Percentiles rank a stretch among this genome's conserved stretches.
phyloP scores from a whole-genome alignment of 92 coral and sea anemone species.

The Metridium senile region DNA sequence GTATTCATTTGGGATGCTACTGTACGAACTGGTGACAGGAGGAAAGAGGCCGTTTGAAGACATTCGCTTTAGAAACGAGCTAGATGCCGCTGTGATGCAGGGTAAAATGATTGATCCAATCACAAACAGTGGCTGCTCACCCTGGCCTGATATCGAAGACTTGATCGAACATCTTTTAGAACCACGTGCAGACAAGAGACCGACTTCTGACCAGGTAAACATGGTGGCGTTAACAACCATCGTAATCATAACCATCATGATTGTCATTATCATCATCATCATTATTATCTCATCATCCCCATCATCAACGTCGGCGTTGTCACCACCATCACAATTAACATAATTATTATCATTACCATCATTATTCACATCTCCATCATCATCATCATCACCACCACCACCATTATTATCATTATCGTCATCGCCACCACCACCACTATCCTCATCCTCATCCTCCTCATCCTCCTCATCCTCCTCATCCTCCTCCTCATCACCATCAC shows the following conservation, averaged over 20 bases:
- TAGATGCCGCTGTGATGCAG: constrained; percentile 91
- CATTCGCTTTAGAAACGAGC: constrained; percentile 84
- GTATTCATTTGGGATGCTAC: constrained; percentile 95
- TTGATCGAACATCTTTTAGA: constrained; percentile 83
- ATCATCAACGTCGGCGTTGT: neutral
- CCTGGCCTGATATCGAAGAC: constrained; percentile 97
- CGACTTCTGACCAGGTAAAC: constrained; percentile 91
- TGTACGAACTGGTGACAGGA: constrained; percentile 94
- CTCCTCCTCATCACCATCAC: neutral
- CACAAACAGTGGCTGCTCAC: constrained; percentile 73
- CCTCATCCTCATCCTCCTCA: neutral
- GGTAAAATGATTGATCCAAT: constrained; percentile 94
- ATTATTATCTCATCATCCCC: neutral
- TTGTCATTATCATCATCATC: neutral
- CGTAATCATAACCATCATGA: neutral
- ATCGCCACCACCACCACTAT: too few species aligned
- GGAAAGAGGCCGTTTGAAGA: constrained; percentile 94
- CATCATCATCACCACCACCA: neutral
- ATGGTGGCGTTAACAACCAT: neutral
- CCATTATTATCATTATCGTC: too few species aligned
- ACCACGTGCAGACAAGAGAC: constrained; percentile 74
- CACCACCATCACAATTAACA: neutral
- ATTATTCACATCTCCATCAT: too few species aligned
- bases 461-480: neutral
- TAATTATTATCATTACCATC: neutral